Conservation (phyloP, 2,797 vertebrate species). For the Coregonus sp. region DNA sequence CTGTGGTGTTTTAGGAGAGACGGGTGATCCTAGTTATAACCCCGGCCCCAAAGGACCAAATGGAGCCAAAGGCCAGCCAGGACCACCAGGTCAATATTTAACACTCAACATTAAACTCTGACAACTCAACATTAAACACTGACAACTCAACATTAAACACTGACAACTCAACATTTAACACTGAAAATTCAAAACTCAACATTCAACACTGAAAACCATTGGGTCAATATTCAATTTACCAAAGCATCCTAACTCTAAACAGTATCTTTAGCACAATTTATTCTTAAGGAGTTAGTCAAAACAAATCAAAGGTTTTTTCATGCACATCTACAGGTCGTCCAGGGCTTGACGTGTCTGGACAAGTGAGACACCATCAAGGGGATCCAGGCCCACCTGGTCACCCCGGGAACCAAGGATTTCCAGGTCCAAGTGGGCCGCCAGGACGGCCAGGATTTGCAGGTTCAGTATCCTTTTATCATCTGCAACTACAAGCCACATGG, state of each 20-base stretch:
- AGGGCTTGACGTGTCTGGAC: constrained; percentile 60
- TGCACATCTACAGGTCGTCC: constrained; percentile 41
- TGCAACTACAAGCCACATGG: too few species aligned
- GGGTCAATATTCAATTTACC: too few species aligned
- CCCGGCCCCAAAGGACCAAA: constrained; percentile 43
- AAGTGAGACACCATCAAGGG: constrained; percentile 71
- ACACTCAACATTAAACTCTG: background rate
- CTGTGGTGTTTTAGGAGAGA: constrained; percentile 45
- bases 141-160: background rate
- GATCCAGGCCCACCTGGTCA: constrained; percentile 75
- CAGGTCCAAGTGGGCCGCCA: constrained; percentile 46
- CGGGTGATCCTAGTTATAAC: constrained; percentile 45
- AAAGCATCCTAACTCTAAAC: too few species aligned
- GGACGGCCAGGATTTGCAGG: constrained; percentile 58
- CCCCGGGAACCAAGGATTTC: constrained; percentile 71
- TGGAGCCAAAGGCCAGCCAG: constrained; percentile 64
- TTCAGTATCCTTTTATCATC: constrained; percentile 9
- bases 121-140: background rate
- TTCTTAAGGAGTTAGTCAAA: background rate
- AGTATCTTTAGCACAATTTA: too few species aligned
- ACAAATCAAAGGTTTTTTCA: background rate
- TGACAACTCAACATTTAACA: background rate
- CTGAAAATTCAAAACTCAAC: background rate
- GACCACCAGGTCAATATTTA: constrained; percentile 71
- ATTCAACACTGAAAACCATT: background rate